phyloP scores from a whole-genome alignment of 1,140 invertebrate species.

The Lepidurus arcticus region DNA sequence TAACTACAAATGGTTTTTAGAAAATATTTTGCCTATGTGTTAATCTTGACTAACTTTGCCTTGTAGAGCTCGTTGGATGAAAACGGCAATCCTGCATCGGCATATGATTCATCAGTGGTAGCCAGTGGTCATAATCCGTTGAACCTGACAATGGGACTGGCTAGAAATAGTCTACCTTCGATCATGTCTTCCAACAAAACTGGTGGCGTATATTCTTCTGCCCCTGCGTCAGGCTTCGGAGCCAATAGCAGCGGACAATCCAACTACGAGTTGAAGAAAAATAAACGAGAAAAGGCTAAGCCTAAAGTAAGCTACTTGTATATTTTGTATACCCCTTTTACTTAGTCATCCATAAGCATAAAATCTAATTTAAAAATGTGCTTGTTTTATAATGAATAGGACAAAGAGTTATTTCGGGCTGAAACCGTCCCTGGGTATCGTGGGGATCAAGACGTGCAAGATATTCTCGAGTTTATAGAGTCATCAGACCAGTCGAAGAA shows the following conservation, averaged over 20 bases:
- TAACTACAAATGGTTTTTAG: too few species aligned
- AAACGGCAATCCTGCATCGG: not conserved
- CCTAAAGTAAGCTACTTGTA: not conserved
- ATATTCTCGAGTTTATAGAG: conserved; percentile 33
- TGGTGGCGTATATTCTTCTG: conserved; percentile 1
- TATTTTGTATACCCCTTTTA: too few species aligned
- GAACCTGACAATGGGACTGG: not conserved
- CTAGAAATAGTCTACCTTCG: not conserved
- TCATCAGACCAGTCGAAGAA: conserved; percentile 30
- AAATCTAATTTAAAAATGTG: too few species aligned
- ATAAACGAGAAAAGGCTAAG: not conserved
- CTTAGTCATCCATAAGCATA: too few species aligned
- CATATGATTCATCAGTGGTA: not conserved
- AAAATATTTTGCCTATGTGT: too few species aligned
- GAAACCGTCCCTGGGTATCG: not conserved
- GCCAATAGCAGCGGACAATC: not conserved
- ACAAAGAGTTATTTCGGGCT: not conserved
- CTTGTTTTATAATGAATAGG: too few species aligned
- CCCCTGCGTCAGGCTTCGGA: not conserved
- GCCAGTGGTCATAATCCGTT: not conserved
- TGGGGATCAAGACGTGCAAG: conserved; percentile 25
- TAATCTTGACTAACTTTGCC: not conserved
- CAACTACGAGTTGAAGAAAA: not conserved
- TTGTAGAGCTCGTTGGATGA: not conserved
- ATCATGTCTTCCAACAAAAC: not conserved